These are phyloP conservation scores for Myiozetetes cayanensis DNA, from an alignment of 2,113 vertebrate species.

Conservation along the genomic window DNA sequence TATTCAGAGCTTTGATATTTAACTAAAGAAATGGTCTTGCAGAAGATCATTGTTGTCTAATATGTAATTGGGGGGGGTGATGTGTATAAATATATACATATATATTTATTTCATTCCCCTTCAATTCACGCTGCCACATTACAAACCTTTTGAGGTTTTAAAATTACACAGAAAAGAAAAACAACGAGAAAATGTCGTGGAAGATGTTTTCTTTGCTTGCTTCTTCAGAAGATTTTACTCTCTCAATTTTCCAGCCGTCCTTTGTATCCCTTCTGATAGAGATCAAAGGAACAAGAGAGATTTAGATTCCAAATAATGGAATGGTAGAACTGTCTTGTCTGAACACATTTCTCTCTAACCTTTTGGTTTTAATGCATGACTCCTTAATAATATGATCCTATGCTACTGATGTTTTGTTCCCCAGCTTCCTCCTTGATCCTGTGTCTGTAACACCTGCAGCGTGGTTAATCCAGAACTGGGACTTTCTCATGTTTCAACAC, in stretches of 20 bases:
- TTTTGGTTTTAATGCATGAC: neutral
- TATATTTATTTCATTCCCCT: neutral
- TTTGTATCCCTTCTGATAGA: neutral
- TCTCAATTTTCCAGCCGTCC: neutral
- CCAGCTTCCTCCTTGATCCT: neutral
- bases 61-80: accelerated
- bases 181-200: neutral
- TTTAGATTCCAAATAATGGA: neutral
- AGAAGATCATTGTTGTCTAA: neutral
- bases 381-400: neutral
- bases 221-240: neutral
- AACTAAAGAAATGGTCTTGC: neutral
- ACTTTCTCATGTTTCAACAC: neutral
- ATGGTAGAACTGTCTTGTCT: neutral
- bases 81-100: neutral
- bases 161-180: neutral
- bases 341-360: neutral
- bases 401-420: neutral
- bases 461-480: neutral
- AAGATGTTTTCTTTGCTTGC: neutral
- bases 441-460: neutral
- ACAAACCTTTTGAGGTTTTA: neutral
- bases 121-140: neutral
- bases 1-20: neutral
- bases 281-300: neutral